Evolutionary conservation across 2,113 vertebrate genomes (phyloP).

Genomic region (Chionis minor): DNA sequence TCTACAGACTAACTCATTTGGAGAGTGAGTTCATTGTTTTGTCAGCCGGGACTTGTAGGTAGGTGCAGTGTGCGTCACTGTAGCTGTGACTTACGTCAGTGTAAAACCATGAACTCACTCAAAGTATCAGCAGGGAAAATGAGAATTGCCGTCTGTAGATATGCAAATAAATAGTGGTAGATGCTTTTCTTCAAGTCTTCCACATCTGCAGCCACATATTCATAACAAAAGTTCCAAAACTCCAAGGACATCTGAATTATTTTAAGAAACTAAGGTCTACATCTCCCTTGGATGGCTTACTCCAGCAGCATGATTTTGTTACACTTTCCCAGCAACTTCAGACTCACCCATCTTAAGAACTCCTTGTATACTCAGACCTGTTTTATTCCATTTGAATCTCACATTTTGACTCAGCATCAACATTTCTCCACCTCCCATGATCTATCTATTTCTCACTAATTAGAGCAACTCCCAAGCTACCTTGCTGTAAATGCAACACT

Average conservation of each 20-base stretch:
- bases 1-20: background rate
- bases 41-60: background rate
- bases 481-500: background rate
- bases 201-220: background rate
- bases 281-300: background rate
- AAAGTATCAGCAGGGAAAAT: background rate
- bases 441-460: background rate
- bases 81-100: background rate
- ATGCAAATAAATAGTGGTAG: background rate
- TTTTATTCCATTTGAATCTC: background rate
- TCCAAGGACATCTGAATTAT: background rate
- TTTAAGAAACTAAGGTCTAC: background rate
- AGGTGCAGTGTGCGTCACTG: background rate
- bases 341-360: background rate
- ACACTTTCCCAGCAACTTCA: background rate
- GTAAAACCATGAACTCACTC: background rate
- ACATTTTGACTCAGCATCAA: background rate
- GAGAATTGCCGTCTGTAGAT: background rate
- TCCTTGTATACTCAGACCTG: background rate
- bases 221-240: background rate
- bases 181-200: background rate
- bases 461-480: background rate
- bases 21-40: background rate
- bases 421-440: background rate
- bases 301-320: background rate